These are phyloP conservation scores for Poeciliopsis turrubarensis DNA, from an alignment of 2,113 vertebrate species.

Conservation along the genomic window DNA sequence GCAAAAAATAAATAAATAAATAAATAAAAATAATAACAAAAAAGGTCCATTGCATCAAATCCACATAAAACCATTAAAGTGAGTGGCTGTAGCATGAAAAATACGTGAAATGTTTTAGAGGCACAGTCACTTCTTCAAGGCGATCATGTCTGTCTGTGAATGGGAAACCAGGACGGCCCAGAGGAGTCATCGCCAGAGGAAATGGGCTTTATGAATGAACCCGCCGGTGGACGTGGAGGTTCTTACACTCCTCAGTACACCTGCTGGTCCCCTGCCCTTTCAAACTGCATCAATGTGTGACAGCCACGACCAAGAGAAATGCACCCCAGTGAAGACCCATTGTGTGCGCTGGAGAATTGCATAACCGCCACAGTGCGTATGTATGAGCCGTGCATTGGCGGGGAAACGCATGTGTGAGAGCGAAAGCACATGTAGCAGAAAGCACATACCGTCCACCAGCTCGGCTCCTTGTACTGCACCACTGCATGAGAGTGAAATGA, in stretches of 20 bases:
- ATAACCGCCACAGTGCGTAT: conserved; percentile 62
- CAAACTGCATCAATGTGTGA: conserved; percentile 13
- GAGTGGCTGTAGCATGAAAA: not conserved
- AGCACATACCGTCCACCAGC: conserved; percentile 59
- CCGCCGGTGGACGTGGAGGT: conserved; percentile 33
- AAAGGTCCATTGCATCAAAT: not conserved
- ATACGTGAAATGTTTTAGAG: not conserved
- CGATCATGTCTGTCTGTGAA: conserved; percentile 52
- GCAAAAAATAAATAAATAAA: not conserved
- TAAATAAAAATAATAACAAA: too few species aligned
- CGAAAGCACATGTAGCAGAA: conserved; percentile 59
- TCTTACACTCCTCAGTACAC: conserved; percentile 28
- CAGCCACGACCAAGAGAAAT: not conserved
- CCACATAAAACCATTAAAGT: not conserved
- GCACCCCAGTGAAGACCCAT: conserved; percentile 6
- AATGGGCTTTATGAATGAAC: conserved; percentile 77
- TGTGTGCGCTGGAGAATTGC: conserved; percentile 69
- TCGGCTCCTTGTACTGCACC: conserved; percentile 65
- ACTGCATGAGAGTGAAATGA: conserved; percentile 43
- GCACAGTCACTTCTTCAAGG: not conserved
- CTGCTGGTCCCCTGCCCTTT: conserved; percentile 33
- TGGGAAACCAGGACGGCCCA: conserved; percentile 50
- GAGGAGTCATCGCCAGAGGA: conserved; percentile 52
- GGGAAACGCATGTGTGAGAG: conserved; percentile 17
- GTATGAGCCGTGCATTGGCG: conserved; percentile 27